Evolutionary conservation across 2,888 invertebrate genomes (phyloP).

Genomic region (Hypomecis atomaria): DNA sequence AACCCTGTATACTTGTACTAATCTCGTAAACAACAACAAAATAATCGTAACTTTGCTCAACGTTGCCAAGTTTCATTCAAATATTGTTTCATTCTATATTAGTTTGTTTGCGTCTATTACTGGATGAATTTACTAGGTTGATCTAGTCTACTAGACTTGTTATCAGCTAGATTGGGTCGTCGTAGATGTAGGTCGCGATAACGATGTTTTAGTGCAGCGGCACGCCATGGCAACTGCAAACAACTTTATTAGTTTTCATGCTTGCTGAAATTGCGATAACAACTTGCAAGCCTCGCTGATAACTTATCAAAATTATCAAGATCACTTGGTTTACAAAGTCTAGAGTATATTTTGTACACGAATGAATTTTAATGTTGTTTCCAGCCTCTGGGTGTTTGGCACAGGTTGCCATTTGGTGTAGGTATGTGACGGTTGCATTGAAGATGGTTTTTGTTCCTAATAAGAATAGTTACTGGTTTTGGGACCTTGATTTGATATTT

Average conservation of each 20-base stretch:
- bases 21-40: not conserved
- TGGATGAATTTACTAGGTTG: not conserved
- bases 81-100: not conserved
- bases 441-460: no score
- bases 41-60: no score
- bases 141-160: conserved; percentile 13
- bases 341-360: not conserved
- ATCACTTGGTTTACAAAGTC: conserved; percentile 5
- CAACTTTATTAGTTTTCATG: conserved; percentile 23
- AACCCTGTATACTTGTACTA: no score
- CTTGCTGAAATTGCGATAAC: conserved; percentile 22
- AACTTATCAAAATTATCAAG: conserved; percentile 17
- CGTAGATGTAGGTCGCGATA: conserved; percentile 32
- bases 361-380: no score
- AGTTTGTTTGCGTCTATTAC: conserved; percentile 9
- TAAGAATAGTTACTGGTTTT: no score
- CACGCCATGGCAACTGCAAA: conserved; percentile 27
- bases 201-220: conserved; percentile 20
- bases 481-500: no score
- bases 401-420: no score
- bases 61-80: not conserved
- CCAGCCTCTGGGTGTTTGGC: no score
- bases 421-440: no score
- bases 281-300: conserved; percentile 5
- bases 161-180: conserved; percentile 31